phyloP scores from a whole-genome alignment of 1,140 invertebrate genomes.

The Neodiprion virginianus region DNA sequence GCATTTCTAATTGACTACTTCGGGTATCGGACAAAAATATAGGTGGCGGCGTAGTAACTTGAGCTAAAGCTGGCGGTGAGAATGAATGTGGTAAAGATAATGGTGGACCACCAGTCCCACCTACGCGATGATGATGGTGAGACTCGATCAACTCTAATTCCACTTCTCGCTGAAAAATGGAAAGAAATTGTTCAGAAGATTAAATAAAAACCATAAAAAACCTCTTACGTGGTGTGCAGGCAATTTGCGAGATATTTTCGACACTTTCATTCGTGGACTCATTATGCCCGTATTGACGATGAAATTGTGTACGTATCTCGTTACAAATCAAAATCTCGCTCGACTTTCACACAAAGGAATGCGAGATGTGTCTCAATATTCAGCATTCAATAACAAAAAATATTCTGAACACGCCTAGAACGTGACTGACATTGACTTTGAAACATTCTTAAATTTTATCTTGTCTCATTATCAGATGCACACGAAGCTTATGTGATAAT shows the following conservation, averaged over 20 bases:
- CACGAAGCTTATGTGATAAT: no score
- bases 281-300: background rate
- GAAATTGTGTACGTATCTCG: background rate
- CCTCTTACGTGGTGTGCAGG: no score
- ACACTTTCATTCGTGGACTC: no score
- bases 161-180: constrained; percentile 47
- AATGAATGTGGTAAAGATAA: constrained; percentile 58
- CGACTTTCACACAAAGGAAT: no score
- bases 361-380: no score
- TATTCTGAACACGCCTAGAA: no score
- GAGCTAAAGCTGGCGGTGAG: constrained; percentile 54
- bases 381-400: no score
- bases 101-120: constrained; percentile 50
- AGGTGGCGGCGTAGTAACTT: constrained; percentile 61
- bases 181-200: background rate
- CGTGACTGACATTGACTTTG: no score
- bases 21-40: constrained; percentile 66
- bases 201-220: background rate
- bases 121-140: constrained; percentile 52
- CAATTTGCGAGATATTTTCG: no score
- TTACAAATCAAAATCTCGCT: background rate
- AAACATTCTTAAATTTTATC: no score
- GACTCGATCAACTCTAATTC: constrained; percentile 52
- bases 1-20: constrained; percentile 57
- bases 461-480: no score